These are phyloP conservation scores for Struthio camelus DNA, from an alignment of 2,113 vertebrate genomes.

Conservation along the genomic window DNA sequence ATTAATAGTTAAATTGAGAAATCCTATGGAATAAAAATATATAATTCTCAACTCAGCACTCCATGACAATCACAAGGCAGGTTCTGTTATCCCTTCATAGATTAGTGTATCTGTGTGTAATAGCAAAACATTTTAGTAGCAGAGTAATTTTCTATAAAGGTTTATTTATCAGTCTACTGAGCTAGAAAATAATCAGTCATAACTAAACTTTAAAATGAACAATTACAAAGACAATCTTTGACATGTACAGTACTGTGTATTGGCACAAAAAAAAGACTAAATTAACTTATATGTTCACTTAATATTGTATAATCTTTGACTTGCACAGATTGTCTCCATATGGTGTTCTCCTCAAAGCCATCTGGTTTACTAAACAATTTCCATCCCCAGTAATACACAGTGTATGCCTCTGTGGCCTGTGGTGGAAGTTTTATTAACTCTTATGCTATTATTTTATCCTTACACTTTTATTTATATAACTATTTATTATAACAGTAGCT, in stretches of 20 bases:
- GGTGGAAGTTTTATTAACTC: neutral
- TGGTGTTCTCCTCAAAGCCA: neutral
- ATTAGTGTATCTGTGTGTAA: neutral
- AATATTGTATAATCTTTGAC: neutral
- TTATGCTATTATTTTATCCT: neutral
- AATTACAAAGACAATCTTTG: neutral
- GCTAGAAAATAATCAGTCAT: slow-evolving; percentile 17
- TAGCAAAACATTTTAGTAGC: neutral
- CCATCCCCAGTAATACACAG: neutral
- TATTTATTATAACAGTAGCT: neutral
- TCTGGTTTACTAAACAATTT: neutral
- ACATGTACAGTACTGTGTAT: neutral
- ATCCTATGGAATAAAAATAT: neutral
- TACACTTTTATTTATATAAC: neutral
- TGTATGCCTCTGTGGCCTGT: neutral
- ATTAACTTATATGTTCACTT: slow-evolving; percentile 10
- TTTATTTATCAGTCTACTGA: slow-evolving; percentile 40
- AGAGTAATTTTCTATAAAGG: neutral
- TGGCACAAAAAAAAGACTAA: neutral
- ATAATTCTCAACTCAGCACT: neutral
- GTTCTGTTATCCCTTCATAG: neutral
- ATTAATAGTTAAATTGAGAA: neutral
- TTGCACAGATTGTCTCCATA: neutral
- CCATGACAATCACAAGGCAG: neutral
- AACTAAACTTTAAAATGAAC: neutral